phyloP scores from a whole-genome alignment of 2,888 invertebrate species.

The Perithous albicinctus region DNA sequence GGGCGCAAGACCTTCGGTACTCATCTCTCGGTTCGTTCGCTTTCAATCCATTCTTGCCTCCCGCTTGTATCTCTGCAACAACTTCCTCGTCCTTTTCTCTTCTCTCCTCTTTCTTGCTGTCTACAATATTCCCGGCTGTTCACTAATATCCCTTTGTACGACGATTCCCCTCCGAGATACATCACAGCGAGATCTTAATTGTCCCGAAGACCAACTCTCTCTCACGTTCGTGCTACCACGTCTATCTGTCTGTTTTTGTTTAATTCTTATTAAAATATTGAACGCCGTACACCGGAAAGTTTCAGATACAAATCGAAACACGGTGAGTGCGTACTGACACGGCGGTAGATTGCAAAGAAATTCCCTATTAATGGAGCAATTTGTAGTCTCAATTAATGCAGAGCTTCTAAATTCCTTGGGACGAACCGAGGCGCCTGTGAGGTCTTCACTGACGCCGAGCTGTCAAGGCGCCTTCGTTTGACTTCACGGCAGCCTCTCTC shows the following conservation, averaged over 20 bases:
- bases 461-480: conserved; percentile 51
- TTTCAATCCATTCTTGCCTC: conserved; percentile 31
- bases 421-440: conserved; percentile 53
- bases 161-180: conserved; percentile 16
- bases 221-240: not conserved
- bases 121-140: conserved; percentile 37
- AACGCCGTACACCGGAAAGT: not conserved
- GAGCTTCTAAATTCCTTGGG: conserved; percentile 64
- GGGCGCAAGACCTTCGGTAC: conserved; percentile 11
- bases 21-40: conserved; percentile 30
- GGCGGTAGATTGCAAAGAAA: conserved; percentile 62
- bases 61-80: conserved; percentile 1
- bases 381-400: conserved; percentile 70
- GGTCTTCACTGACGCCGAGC: conserved; percentile 60
- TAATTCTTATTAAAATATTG: conserved; percentile 61
- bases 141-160: conserved; percentile 46
- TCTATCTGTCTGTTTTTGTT: conserved; percentile 33
- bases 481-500: conserved; percentile 50
- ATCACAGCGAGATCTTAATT: conserved; percentile 45
- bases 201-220: conserved; percentile 43
- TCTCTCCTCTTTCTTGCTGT: conserved; percentile 21
- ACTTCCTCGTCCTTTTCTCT: conserved; percentile 21
- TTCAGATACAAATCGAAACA: conserved; percentile 28
- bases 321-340: not conserved
- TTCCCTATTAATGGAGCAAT: conserved; percentile 70